These are phyloP conservation scores for Dasypolia templi DNA, from an alignment of 2,888 invertebrate genomes.

Conservation along the genomic window DNA sequence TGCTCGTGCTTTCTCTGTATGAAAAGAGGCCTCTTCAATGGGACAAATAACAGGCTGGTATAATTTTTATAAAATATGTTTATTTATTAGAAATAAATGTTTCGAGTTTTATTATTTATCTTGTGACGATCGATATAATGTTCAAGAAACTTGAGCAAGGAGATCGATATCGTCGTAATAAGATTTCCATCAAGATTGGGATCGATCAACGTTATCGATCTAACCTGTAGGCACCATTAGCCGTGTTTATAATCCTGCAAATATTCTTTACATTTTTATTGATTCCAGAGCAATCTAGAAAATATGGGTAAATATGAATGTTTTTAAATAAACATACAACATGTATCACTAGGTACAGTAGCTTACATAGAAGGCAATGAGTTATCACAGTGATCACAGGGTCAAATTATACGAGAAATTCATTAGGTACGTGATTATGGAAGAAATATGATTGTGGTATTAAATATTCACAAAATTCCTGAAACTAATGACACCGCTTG, in stretches of 20 bases:
- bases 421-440: slow-evolving; percentile 14
- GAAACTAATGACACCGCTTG: background rate
- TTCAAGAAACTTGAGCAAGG: background rate
- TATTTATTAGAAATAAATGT: background rate
- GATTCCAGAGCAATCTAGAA: background rate
- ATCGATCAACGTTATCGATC: background rate
- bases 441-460: too few species aligned
- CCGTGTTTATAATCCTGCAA: background rate
- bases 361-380: slow-evolving; percentile 15
- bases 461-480: slow-evolving; percentile 28
- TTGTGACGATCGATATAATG: background rate
- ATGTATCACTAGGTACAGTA: background rate
- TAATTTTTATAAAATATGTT: background rate
- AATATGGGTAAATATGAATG: background rate
- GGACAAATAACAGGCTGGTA: background rate
- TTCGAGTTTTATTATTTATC: background rate
- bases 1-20: background rate
- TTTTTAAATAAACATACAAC: background rate
- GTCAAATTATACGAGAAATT: slow-evolving; percentile 56
- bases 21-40: background rate
- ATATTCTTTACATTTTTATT: background rate
- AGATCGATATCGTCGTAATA: background rate
- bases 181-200: background rate
- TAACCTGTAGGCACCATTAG: background rate
- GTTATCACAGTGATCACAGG: slow-evolving; percentile 59